Evolutionary conservation across 2,888 invertebrate genomes (phyloP).

Genomic region (Ganaspis brasiliensis): DNA sequence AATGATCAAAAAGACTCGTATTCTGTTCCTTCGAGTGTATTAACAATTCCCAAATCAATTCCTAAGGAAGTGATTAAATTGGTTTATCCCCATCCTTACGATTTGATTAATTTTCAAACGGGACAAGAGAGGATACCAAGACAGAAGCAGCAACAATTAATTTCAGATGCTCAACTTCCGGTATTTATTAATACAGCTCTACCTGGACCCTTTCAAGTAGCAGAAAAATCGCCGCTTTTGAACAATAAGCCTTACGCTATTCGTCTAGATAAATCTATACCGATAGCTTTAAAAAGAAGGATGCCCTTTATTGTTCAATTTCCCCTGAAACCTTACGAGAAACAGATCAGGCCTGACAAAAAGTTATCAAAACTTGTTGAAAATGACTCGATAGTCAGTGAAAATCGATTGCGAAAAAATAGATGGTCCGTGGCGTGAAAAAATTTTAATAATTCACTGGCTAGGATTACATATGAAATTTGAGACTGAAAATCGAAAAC

Average conservation of each 20-base stretch:
- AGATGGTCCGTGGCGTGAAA: background rate
- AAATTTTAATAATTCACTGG: background rate
- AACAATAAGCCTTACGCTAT: conserved; percentile 87
- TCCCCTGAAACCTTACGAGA: conserved; percentile 66
- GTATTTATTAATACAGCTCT: conserved; percentile 86
- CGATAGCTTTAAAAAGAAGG: conserved; percentile 84
- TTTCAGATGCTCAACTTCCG: conserved; percentile 82
- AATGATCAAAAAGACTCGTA: too few species aligned
- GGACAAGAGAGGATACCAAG: background rate
- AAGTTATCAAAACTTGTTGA: background rate
- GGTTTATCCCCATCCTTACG: background rate
- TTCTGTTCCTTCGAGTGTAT: background rate
- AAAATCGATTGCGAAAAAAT: conserved; percentile 14
- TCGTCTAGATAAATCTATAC: conserved; percentile 77
- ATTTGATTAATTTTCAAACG: background rate
- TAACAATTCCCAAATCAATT: background rate
- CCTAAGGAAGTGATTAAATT: background rate
- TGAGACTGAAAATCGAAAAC: background rate
- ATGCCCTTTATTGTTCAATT: conserved; percentile 83
- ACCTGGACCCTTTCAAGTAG: conserved; percentile 85
- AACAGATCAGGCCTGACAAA: background rate
- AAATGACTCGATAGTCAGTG: background rate
- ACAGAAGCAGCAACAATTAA: conserved; percentile 75
- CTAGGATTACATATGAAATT: background rate
- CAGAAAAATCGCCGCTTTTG: conserved; percentile 82